Percentiles rank a stretch among this genome's conserved stretches.
phyloP scores from a whole-genome alignment of 2,113 vertebrate species.

The Zootoca vivipara region DNA sequence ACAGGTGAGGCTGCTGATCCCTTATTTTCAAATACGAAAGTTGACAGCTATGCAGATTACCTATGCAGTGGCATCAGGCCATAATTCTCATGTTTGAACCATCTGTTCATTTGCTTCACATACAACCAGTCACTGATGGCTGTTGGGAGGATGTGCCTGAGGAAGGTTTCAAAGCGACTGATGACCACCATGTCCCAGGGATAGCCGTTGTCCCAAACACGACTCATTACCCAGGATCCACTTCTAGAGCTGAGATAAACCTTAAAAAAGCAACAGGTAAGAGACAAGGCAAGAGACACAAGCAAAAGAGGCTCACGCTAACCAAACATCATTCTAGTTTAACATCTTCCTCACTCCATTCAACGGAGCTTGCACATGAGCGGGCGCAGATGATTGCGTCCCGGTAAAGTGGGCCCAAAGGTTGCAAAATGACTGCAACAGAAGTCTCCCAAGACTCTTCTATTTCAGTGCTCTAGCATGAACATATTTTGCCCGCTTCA shows the following conservation, averaged over 20 bases:
- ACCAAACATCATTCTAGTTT: background rate
- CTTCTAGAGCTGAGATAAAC: slow-evolving; percentile 85
- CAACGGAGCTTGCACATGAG: background rate
- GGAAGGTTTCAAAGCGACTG: slow-evolving; percentile 68
- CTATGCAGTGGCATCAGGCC: slow-evolving; percentile 80
- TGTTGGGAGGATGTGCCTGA: slow-evolving; percentile 70
- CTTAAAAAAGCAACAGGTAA: slow-evolving; percentile 66
- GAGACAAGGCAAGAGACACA: too few relatives aligned
- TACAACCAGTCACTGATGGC: slow-evolving; percentile 75
- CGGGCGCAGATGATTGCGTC: background rate
- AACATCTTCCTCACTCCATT: background rate
- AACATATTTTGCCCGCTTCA: background rate
- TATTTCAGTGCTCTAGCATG: background rate
- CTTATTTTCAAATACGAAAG: too few relatives aligned
- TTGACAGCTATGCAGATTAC: too few relatives aligned
- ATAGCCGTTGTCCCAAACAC: slow-evolving; percentile 75
- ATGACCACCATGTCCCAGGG: slow-evolving; percentile 80
- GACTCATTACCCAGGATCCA: slow-evolving; percentile 84
- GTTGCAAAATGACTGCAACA: background rate
- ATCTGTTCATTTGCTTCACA: slow-evolving; percentile 75
- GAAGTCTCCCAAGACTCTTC: background rate
- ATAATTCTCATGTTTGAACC: slow-evolving; percentile 82
- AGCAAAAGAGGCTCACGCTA: background rate
- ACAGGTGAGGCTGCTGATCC: too few relatives aligned
- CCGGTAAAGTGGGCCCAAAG: background rate